Percentiles rank a stretch among this genome's conserved stretches.
Conservation (phyloP, 2,888 invertebrate genomes). For the Dryadula phaetusa region DNA sequence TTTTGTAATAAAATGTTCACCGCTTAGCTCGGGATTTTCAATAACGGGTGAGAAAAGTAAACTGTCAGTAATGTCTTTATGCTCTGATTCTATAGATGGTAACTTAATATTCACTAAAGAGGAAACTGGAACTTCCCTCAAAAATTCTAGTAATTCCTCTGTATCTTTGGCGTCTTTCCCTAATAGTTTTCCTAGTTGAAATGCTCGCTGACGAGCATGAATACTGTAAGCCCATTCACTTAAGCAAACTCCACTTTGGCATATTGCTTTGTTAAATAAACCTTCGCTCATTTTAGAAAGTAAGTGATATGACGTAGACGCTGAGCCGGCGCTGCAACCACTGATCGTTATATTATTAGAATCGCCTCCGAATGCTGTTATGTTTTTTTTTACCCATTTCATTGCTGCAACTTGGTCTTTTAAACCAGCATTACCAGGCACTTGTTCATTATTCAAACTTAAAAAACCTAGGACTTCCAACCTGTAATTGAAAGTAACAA, state of each 20-base stretch:
- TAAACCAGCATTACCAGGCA: constrained; percentile 78
- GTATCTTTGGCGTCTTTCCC: constrained; percentile 71
- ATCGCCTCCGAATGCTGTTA: constrained; percentile 73
- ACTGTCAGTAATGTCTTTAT: constrained; percentile 64
- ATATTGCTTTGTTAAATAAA: constrained; percentile 76
- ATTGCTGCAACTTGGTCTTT: constrained; percentile 81
- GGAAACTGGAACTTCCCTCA: constrained; percentile 61
- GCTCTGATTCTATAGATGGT: constrained; percentile 57
- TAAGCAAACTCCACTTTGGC: constrained; percentile 78
- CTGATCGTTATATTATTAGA: constrained; percentile 73
- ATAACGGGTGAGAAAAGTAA: constrained; percentile 75
- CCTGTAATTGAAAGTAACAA: constrained; percentile 80
- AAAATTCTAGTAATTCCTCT: constrained; percentile 64
- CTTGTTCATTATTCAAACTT: constrained; percentile 74
- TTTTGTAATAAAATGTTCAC: constrained; percentile 66
- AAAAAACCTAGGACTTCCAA: constrained; percentile 78
- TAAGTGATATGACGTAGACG: constrained; percentile 69
- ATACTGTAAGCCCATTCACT: constrained; percentile 74
- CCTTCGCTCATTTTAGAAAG: constrained; percentile 73
- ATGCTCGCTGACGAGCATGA: constrained; percentile 67
- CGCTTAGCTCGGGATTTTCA: constrained; percentile 62
- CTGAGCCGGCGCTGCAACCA: constrained; percentile 78
- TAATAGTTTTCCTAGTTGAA: constrained; percentile 71
- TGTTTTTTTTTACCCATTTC: constrained; percentile 76
- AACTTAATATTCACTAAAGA: constrained; percentile 67